Evolutionary conservation across 2,888 invertebrate species (phyloP), one percentile per base, ranked within the genome.

Genomic region (Nysson spinosus): DNA sequence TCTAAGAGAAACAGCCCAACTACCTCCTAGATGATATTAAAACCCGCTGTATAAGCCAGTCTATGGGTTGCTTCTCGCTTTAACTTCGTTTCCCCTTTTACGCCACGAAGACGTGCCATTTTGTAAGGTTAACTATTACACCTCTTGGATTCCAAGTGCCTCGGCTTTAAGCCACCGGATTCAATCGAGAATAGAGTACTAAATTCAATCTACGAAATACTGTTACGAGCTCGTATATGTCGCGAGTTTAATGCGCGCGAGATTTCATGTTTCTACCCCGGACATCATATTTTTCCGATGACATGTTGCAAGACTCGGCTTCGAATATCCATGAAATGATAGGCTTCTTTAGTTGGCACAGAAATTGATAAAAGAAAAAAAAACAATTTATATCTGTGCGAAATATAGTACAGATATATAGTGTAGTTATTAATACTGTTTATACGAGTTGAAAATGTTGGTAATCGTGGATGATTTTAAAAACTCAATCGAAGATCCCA

Each of bases 191-290:
- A 34, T 26, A 26, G 39, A 43, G 46, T 43, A 19, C 49, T 54
- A 57, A 49, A 67, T 64, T 47, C 54, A 61, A 64, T 64, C 26
- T 46, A 52, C 43, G 42, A 37, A 64, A 67, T 40, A 24, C 49
- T 17, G 44, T 63, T 64, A 54, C 66, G 11, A 57, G 28, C 30
- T 17, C 34, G 55, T 37, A 24, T 11, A 40, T 39, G 42, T 6
- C 6, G 6, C 5, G 35, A 34, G 40, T 44, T 57, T 47, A 55
- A 44, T 34, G 19, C 32, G 35, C 32, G n/a, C 39, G 37, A 39
- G 54, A 52, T 55, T 17, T 55, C 52, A n/a, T n/a, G 51, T 49
- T 62, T 42, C 44, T 47, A 20, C 34, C 34, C 14, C 32, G 49
- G 57, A 64, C 57, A 64, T 67, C 55, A 52, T 47, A 50, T 67